Evolutionary conservation across 2,888 invertebrate species (phyloP).

Genomic region (Alloscopus bannaensis): DNA sequence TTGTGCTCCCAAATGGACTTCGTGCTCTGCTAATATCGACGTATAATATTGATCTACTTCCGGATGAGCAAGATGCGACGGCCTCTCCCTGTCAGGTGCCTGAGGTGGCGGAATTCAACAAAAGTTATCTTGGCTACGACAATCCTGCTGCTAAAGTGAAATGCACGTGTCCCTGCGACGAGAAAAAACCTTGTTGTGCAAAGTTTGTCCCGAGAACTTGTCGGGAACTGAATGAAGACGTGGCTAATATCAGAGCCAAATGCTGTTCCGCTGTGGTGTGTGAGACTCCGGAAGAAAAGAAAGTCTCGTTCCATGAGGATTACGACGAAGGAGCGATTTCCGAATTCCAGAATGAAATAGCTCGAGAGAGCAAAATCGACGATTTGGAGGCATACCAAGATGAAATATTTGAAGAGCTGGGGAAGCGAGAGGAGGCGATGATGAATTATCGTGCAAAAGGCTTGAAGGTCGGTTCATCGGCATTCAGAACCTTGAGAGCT

Average conservation of each 20-base stretch:
- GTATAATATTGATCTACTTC: background rate
- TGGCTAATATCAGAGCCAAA: slow-evolving; percentile 15
- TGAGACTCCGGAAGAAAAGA: background rate
- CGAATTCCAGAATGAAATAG: background rate
- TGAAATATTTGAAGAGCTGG: slow-evolving; percentile 20
- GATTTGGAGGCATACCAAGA: background rate
- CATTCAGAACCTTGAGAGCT: no score
- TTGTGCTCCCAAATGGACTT: slow-evolving; percentile 54
- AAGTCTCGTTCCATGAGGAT: slow-evolving; percentile 10
- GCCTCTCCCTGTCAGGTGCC: slow-evolving; percentile 44
- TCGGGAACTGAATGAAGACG: background rate
- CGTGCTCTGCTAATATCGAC: slow-evolving; percentile 54
- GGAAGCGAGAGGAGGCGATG: background rate
- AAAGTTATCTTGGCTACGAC: slow-evolving; percentile 47
- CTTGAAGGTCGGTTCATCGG: background rate
- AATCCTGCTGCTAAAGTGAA: slow-evolving; percentile 32
- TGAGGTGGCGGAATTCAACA: slow-evolving; percentile 62
- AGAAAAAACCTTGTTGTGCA: slow-evolving; percentile 25
- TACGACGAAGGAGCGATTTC: background rate
- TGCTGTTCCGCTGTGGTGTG: background rate
- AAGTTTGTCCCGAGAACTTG: no score
- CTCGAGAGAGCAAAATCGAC: background rate
- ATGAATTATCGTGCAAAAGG: background rate
- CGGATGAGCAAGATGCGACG: slow-evolving; percentile 10
- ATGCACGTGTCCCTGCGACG: slow-evolving; percentile 48